phyloP scores from a whole-genome alignment of 2,797 vertebrate genomes.

The Columba guinea region DNA sequence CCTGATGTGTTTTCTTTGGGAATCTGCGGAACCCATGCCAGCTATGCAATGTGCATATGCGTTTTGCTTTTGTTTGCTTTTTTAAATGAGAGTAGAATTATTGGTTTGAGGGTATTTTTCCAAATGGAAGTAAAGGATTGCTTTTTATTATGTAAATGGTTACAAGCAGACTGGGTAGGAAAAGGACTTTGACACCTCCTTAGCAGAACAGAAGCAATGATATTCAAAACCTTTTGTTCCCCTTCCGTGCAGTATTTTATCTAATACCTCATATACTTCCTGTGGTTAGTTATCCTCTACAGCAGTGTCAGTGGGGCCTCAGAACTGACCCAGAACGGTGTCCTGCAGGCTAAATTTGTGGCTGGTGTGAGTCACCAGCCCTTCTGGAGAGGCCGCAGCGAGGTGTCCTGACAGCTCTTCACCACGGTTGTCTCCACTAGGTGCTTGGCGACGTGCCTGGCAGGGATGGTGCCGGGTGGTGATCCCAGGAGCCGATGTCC shows the following conservation, averaged over 20 bases:
- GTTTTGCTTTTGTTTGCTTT: background rate
- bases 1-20: background rate
- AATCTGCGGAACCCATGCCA: rapidly evolving
- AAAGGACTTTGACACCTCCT: background rate
- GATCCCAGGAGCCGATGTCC: background rate
- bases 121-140: background rate
- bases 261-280: rapidly evolving
- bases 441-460: background rate
- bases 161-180: background rate
- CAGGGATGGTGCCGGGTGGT: background rate
- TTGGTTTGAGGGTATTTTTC: background rate
- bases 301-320: background rate
- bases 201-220: background rate
- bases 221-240: background rate
- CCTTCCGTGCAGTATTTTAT: background rate
- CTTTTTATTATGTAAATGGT: background rate
- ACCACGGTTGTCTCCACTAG: background rate
- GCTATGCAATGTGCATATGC: background rate
- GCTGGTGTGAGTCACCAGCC: background rate
- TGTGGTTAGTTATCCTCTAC: background rate
- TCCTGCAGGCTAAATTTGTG: background rate
- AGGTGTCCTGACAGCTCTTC: background rate
- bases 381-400: background rate
- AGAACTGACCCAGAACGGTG: rapidly evolving
- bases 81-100: background rate